Conservation (phyloP, 1,140 invertebrate genomes). For the Tetramorium parvispinum region DNA sequence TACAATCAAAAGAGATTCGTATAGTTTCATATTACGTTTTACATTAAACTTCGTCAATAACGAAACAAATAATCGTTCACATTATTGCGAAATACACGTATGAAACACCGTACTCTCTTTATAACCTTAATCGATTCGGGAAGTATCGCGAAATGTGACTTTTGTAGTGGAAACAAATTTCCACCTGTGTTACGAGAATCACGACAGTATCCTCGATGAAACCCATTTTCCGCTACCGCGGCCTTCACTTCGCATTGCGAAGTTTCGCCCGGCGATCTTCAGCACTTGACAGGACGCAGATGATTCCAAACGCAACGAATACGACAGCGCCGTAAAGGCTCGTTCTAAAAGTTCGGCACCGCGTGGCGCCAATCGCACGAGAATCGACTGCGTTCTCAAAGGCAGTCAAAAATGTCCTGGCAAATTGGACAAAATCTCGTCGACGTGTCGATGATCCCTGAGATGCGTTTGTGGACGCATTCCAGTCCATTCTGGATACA, state of each 20-base stretch:
- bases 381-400: not conserved
- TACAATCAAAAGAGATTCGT: not conserved
- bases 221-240: conserved; percentile 85
- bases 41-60: not conserved
- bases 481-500: no score
- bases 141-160: conserved; percentile 54
- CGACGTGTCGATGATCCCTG: not conserved
- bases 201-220: conserved; percentile 90
- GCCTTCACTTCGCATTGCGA: conserved; percentile 67
- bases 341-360: not conserved
- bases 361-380: not conserved
- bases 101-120: conserved; percentile 10
- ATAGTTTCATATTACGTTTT: conserved; percentile 13
- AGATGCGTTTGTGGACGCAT: no score
- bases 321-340: not conserved
- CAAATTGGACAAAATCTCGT: not conserved
- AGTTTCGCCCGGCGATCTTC: conserved; percentile 11
- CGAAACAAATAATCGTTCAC: conserved; percentile 15
- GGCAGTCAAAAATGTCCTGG: not conserved
- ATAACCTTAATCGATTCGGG: conserved; percentile 44
- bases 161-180: conserved; percentile 65
- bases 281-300: conserved; percentile 44
- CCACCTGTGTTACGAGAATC: conserved; percentile 90
- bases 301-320: conserved; percentile 14
- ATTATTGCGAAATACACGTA: not conserved